phyloP scores from a whole-genome alignment of 2,888 invertebrate species.

The Octonoba sinensis region DNA sequence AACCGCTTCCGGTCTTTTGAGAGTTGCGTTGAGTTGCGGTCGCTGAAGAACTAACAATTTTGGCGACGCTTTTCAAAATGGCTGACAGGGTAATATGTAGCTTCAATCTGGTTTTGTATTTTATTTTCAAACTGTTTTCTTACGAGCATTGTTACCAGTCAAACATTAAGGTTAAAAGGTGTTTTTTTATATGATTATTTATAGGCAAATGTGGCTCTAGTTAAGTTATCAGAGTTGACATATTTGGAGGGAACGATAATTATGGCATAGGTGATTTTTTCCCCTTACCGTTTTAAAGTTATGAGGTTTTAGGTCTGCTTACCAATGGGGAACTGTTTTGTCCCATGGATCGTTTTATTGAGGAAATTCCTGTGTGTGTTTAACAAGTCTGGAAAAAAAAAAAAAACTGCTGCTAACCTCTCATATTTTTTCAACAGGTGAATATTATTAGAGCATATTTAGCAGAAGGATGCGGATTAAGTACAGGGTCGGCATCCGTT shows the following conservation, averaged over 20 bases:
- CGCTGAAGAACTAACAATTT: constrained; percentile 54
- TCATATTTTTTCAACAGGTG: constrained; percentile 29
- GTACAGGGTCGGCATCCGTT: constrained; percentile 37
- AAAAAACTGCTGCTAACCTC: background rate
- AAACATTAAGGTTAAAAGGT: constrained; percentile 54
- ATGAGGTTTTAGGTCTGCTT: constrained; percentile 42
- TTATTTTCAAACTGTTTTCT: constrained; percentile 56
- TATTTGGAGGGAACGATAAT: constrained; percentile 52
- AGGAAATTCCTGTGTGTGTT: constrained; percentile 58
- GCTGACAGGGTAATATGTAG: constrained; percentile 59
- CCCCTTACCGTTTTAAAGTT: constrained; percentile 30
- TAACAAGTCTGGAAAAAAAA: constrained; percentile 34
- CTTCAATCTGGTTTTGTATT: constrained; percentile 53
- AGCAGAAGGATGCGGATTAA: constrained; percentile 49
- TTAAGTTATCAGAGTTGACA: constrained; percentile 60
- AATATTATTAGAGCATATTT: constrained; percentile 37
- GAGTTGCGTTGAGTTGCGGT: constrained; percentile 53
- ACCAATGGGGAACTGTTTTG: constrained; percentile 36
- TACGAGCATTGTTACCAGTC: constrained; percentile 46
- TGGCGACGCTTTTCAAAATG: constrained; percentile 59
- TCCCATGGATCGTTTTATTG: constrained; percentile 48
- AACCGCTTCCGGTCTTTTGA: constrained; percentile 59
- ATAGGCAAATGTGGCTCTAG: constrained; percentile 47
- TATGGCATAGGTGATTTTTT: constrained; percentile 24
- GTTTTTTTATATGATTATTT: constrained; percentile 50